A percentile compares a stretch with the other conserved stretches of the same genome.
These are phyloP conservation scores for Coturnix japonica DNA, from an alignment of 2,113 vertebrate genomes.

Conservation along the genomic window DNA sequence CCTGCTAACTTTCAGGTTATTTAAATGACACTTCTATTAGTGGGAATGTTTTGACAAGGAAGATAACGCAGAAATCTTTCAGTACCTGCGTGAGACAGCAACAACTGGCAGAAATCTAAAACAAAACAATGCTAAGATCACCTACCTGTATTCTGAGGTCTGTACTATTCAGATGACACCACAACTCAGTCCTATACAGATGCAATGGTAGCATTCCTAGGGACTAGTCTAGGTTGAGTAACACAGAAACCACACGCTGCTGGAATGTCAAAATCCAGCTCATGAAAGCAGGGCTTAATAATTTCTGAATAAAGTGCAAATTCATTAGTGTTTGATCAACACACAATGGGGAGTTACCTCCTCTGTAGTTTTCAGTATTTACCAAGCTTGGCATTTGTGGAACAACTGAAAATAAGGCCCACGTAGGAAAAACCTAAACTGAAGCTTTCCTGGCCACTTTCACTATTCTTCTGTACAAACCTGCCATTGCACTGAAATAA, in stretches of 20 bases:
- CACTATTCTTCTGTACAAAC: not conserved
- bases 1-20: not conserved
- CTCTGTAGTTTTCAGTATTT: slow-evolving; percentile 62
- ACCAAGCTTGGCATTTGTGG: not conserved
- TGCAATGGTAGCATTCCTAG: not conserved
- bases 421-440: not conserved
- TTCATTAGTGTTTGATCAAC: slow-evolving; percentile 83
- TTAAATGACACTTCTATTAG: not conserved
- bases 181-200: not conserved
- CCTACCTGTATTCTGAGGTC: not conserved
- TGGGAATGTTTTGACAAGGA: not conserved
- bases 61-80: not conserved
- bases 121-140: not conserved
- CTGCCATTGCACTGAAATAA: not conserved
- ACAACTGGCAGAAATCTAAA: not conserved
- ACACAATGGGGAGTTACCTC: slow-evolving; percentile 79
- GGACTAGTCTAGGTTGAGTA: not conserved
- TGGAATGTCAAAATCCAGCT: slow-evolving; percentile 51
- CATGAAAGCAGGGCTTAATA: slow-evolving; percentile 77
- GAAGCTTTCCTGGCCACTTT: not conserved
- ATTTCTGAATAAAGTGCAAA: slow-evolving; percentile 80
- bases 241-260: not conserved
- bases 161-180: not conserved
- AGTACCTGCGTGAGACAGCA: not conserved
- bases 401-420: not conserved